A percentile compares a stretch with the other conserved stretches of the same genome.
Evolutionary conservation across 2,113 vertebrate genomes (phyloP).

Genomic region (Tauraco erythrolophus): DNA sequence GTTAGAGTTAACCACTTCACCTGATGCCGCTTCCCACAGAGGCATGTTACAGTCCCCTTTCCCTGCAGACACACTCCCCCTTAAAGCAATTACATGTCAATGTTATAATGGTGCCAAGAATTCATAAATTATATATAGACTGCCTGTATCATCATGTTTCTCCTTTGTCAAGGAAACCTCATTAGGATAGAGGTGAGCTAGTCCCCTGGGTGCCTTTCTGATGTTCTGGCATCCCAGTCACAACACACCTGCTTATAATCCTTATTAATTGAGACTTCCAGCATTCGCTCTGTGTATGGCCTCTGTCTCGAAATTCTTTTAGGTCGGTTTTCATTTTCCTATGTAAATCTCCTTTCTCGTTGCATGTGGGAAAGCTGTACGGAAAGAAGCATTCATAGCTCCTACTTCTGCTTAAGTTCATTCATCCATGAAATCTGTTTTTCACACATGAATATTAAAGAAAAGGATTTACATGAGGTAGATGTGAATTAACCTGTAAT

Average conservation of each 20-base stretch:
- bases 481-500: constrained; percentile 4
- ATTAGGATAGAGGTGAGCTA: not conserved
- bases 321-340: not conserved
- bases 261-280: constrained; percentile 6
- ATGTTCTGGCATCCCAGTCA: not conserved
- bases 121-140: constrained; percentile 23
- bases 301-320: not conserved
- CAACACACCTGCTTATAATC: constrained; percentile 8
- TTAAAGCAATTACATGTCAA: not conserved
- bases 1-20: not conserved
- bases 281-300: not conserved
- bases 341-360: not conserved
- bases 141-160: not conserved
- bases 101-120: not conserved
- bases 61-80: not conserved
- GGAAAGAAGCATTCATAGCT: not conserved
- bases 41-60: not conserved
- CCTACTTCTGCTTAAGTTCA: not conserved
- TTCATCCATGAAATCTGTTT: not conserved
- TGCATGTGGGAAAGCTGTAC: not conserved
- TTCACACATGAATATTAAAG: constrained; percentile 24
- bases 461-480: not conserved
- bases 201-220: not conserved
- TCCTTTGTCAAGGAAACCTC: constrained; percentile 5
- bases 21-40: not conserved